Evolutionary conservation across 1,140 invertebrate genomes (phyloP).

Genomic region (Brachionus plicatilis): DNA sequence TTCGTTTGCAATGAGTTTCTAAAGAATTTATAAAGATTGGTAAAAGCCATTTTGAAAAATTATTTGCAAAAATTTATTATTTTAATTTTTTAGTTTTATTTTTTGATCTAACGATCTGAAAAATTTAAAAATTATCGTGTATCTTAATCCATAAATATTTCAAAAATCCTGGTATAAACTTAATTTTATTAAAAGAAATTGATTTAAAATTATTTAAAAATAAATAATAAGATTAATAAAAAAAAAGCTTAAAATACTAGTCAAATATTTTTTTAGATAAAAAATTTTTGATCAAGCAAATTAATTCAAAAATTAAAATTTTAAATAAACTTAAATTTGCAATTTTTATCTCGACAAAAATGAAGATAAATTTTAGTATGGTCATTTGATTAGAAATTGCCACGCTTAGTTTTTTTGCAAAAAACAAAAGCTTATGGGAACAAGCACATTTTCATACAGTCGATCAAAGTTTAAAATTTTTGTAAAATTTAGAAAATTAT

Average conservation of each 20-base stretch:
- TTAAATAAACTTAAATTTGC: neutral
- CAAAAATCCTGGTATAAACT: too few species aligned
- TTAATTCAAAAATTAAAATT: neutral
- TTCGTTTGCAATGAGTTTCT: too few species aligned
- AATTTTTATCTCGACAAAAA: neutral
- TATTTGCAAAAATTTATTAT: too few species aligned
- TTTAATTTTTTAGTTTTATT: too few species aligned
- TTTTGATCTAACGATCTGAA: too few species aligned
- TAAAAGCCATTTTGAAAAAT: too few species aligned
- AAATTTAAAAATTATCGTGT: too few species aligned
- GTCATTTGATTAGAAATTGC: neutral
- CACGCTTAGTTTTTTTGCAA: neutral
- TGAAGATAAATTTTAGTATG: neutral
- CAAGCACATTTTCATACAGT: neutral
- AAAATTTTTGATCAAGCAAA: neutral
- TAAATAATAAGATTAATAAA: neutral
- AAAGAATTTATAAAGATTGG: too few species aligned
- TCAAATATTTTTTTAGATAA: neutral
- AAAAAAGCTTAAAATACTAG: neutral
- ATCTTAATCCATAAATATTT: too few species aligned
- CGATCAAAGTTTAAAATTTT: neutral
- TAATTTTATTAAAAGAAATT: too few species aligned
- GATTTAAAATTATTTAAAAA: neutral
- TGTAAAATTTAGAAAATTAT: slow-evolving; percentile 58
- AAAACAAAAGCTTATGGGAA: neutral